Base-by-base conservation (phyloP, 2,888 invertebrate genomes). In the Brachynemurus nebulosus region DNA sequence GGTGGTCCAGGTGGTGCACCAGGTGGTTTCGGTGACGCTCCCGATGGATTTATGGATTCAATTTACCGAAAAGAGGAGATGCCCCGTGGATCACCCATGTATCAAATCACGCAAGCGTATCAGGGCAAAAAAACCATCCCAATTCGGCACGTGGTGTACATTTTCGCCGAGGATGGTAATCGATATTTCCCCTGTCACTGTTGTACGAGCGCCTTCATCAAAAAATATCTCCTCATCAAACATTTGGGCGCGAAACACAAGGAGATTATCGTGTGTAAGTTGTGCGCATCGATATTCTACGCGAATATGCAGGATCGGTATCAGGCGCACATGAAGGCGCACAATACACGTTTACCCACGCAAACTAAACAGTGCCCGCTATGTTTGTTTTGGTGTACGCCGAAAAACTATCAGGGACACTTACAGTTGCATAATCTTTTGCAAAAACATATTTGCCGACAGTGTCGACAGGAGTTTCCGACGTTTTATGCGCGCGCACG, bases 361-460 rank as follows among this genome's bases (percentile, higher is more conserved):
- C 42, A 42, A 21, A 42, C 42, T 4, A 34, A 42, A 20, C 42
- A 42, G 19, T 42, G 42, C 21, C 42, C 42, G 19, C 21, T 17
- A 16, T 42, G 42, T 21, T 12, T 42, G 21, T 42, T 42, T 19
- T 42, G 42, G 42, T 7, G 33, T 9, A 34, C 33, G 12, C 33
- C 33, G 7, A 33, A 34, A 14, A 19, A 35, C 16, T 34, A 27
- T 34, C 16, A 23, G n/a, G 18, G 70, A 39, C 71, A 71, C 52
- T 64, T 63, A 44, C 64, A 67, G 4, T 69, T 69, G 44, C 71
- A 71, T 49, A 67, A 69, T 0, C 70, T 69, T 2, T 66, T 67
- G 50, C 70, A 70, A 49, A 67, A 66, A 40, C 67, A 67, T 50
- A 56, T 57, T 2, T 70, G 70, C 48, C 55, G 56, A 6, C 63